Base-by-base conservation (phyloP, 1,140 invertebrate species). In the Schlechtendalia chinensis region DNA sequence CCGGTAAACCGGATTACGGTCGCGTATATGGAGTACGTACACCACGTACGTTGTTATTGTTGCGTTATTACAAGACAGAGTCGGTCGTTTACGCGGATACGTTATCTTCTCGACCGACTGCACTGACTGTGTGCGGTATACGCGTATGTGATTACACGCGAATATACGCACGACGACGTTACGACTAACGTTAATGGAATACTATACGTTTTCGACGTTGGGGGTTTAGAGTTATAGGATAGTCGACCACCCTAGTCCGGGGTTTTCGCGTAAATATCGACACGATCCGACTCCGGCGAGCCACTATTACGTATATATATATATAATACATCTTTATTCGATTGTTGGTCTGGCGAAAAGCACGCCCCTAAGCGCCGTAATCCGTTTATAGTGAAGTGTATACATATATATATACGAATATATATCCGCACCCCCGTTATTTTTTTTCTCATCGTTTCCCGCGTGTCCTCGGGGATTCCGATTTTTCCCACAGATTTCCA, bases 321-420 rank as follows among this genome's bases (percentile, higher is more conserved):
- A n/a, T n/a, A n/a, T n/a, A n/a, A n/a, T n/a, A n/a, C 75, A 27
- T 79, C 58, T 79, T 61, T 79, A 79, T 79, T 79, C 54, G 75
- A 79, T 79, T 79, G 61, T 61, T 47, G 56, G 75, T 59, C 29
- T 47, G 56, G 39, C 17, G 58, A 50, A 63, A 63, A 77, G 32
- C 58, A 27, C 22, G 75, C 58, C 59, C n/a, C 56, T 77, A 63
- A 77, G 54, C 32, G 32, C 19, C 22, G 54, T 59, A 77, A 79
- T 79, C 75, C 58, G 50, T 47, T 79, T 79, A 79, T 27, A 19
- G 32, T n/a, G 16, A 14, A 12, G 32, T n/a, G 8, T 24, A 17
- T n/a, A n/a, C n/a, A 8, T 39, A 39, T 39, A 39, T 39, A 8
- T 39, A 39, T 39, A n/a, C n/a, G n/a, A n/a, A n/a, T 8, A 39